Conservation (phyloP, 2,888 invertebrate species). For the Aricia artaxerxes region DNA sequence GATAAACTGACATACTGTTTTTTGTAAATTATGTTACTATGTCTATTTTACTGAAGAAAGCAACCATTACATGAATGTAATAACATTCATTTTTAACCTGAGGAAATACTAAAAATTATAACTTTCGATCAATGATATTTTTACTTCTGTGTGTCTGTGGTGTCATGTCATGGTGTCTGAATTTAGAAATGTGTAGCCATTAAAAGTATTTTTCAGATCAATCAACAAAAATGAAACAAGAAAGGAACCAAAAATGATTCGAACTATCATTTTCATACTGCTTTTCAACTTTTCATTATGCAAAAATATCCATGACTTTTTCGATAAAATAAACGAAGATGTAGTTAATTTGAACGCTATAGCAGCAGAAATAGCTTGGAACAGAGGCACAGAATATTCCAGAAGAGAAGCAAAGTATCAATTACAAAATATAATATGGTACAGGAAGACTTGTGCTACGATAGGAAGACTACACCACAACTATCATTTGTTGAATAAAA, state of each 20-base stretch:
- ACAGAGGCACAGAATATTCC: constrained; percentile 52
- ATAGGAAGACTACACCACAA: constrained; percentile 50
- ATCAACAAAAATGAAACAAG: not conserved
- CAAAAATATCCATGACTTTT: constrained; percentile 48
- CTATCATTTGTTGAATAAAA: constrained; percentile 52
- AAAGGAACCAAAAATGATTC: constrained; percentile 26
- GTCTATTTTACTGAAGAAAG: no score
- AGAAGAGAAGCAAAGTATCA: constrained; percentile 53
- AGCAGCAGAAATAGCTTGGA: constrained; percentile 67
- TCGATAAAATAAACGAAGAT: constrained; percentile 59
- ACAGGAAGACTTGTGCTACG: constrained; percentile 52
- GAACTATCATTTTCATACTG: constrained; percentile 33
- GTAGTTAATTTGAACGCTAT: constrained; percentile 55
- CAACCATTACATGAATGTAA: no score
- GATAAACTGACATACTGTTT: no score
- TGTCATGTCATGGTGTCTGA: no score
- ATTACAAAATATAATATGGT: constrained; percentile 57
- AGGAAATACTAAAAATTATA: no score
- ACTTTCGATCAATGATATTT: no score
- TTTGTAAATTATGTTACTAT: no score
- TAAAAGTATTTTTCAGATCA: not conserved
- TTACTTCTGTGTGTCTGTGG: no score
- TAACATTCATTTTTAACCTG: no score
- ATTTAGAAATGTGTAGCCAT: not conserved
- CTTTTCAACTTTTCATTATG: constrained; percentile 43